Base-by-base conservation (phyloP, 1,140 invertebrate genomes). In the Hylaeus volcanicus region DNA sequence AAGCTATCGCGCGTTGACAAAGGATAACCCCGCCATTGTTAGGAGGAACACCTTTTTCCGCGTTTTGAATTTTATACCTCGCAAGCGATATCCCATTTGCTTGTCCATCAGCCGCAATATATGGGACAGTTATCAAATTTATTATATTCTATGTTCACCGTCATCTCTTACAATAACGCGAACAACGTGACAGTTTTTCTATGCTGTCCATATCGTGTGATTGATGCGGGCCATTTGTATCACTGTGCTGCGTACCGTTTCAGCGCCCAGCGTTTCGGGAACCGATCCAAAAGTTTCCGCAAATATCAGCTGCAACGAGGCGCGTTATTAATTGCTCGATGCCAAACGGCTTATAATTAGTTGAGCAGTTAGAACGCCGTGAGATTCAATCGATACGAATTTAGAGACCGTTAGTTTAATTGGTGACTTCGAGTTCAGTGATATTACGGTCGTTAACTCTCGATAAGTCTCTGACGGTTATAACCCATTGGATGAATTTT, bases 81-180 rank as follows among this genome's bases (percentile, higher is more conserved):
- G 26, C 6, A 6, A 15, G 1, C 5, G 60, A 11, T 3, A 6
- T 39, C 9, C 12, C 12, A 48, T 26, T 43, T 37, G 3, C 43
- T 15, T 41, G 14, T 51, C 61, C 3, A n/a, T 70, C 77, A 56
- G 45, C 43, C 2, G 56, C 51, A 45, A 64, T 56, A 14, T 14
- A n/a, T 58, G 5, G 70, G 14, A 11, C 70, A 14, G 51, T 74
- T 63, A 78, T 78, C 51, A 26, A 79, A 79, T 73, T 74, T 74
- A 74, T 79, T 61, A 65, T 39, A 65, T 65, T 41, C 61, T 15
- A 15, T 41, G 58, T 3, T 48, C 26, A 41, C 37, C 41, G 51
- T 55, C 41, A 56, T 72, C 45, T 74, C 56, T 65, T 63, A 43
- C 45, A 56, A 26, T 53, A 65, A 53, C 53, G 5, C 77, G 3